Conservation (phyloP, 2,888 invertebrate genomes). For the Sicus ferrugineus region DNA sequence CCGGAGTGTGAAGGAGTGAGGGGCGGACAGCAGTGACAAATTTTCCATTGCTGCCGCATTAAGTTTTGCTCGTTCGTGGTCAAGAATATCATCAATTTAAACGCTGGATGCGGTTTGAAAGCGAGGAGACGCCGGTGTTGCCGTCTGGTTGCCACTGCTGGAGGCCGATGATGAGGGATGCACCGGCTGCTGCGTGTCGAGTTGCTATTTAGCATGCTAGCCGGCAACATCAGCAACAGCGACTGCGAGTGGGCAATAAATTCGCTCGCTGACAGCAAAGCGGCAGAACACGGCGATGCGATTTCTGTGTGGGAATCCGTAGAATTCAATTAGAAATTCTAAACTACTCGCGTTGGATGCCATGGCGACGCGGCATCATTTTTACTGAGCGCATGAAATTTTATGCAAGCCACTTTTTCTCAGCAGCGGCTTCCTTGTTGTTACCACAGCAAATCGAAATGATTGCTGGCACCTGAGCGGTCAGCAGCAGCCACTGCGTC, state of each 20-base stretch:
- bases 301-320: slow-evolving; percentile 32
- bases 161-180: too few relatives aligned
- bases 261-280: slow-evolving; percentile 13
- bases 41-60: not conserved
- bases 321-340: slow-evolving; percentile 25
- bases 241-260: not conserved
- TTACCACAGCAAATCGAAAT: slow-evolving; percentile 46
- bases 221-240: slow-evolving; percentile 38
- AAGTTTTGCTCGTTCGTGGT: not conserved
- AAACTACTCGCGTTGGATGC: not conserved
- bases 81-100: too few relatives aligned
- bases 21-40: not conserved
- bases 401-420: not conserved
- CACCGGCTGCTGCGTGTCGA: not conserved
- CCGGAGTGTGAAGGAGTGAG: not conserved
- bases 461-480: slow-evolving; percentile 48
- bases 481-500: slow-evolving; percentile 25
- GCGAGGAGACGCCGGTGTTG: not conserved
- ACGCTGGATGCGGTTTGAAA: not conserved
- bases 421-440: slow-evolving; percentile 16
- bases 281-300: slow-evolving; percentile 34
- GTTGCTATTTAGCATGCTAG: slow-evolving; percentile 35
- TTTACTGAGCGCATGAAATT: not conserved
- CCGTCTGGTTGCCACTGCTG: not conserved
- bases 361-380: not conserved